Percentiles rank a stretch among this genome's conserved stretches.
These are phyloP conservation scores for Reticulitermes lucifugus DNA, from an alignment of 2,888 invertebrate genomes.

Conservation along the genomic window DNA sequence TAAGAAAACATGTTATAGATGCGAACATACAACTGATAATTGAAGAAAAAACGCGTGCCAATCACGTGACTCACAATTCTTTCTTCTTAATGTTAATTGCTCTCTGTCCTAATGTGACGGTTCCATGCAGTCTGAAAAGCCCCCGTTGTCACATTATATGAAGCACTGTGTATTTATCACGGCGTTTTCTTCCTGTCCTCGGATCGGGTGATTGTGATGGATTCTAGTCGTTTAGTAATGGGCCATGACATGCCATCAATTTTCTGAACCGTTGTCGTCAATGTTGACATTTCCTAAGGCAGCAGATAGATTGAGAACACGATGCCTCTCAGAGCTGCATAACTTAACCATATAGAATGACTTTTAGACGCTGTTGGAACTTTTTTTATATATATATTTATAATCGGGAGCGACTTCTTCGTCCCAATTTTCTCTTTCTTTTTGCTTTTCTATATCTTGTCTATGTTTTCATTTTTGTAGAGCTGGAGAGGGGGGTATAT, in stretches of 20 bases:
- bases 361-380: not conserved
- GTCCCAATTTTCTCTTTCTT: too few relatives aligned
- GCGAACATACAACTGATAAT: too few relatives aligned
- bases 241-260: conserved; percentile 26
- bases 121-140: too few relatives aligned
- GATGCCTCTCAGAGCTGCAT: conserved; percentile 6
- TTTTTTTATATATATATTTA: not conserved
- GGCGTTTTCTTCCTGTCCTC: not conserved
- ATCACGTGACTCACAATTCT: too few relatives aligned
- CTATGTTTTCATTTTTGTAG: too few relatives aligned
- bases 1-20: too few relatives aligned
- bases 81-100: too few relatives aligned
- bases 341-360: conserved; percentile 29
- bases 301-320: conserved; percentile 17
- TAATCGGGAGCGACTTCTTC: too few relatives aligned
- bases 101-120: too few relatives aligned
- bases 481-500: too few relatives aligned
- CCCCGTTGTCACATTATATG: not conserved
- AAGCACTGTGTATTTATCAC: conserved; percentile 13
- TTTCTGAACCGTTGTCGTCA: conserved; percentile 31
- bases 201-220: conserved; percentile 20
- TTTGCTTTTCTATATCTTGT: too few relatives aligned
- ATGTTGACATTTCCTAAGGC: conserved; percentile 23
- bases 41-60: too few relatives aligned
- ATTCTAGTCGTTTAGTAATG: conserved; percentile 20